Evolutionary conservation across 2,113 vertebrate genomes (phyloP), one percentile per base, ranked within the genome.

Genomic region (Riparia riparia): DNA sequence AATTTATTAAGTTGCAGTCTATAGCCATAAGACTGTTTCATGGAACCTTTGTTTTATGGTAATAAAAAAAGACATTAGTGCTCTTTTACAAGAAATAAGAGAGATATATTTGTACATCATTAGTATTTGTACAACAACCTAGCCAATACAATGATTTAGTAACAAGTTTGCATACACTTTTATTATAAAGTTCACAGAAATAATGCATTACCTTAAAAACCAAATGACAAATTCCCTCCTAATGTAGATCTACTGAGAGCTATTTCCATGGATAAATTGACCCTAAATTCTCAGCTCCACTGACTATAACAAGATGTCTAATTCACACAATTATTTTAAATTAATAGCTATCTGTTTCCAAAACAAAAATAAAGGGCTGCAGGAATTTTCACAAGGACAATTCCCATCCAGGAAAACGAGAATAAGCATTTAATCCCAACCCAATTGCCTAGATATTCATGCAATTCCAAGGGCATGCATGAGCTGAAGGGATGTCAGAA

Each of bases 101-200:
- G 64, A 72, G 45, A 80, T 69, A 45, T 54, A 95, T 37, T 37
- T 37, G 37, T 37, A 37, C 37, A 42, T 83, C 45, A 80, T 90
- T 90, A 88, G 54, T 39, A 70, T 92, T 77, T 94, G 28, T 72
- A 88, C 41, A 86, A 82, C 45, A 86, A 65, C 32, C 20, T 82
- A 93, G 71, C 41, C 74, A 82, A 45, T 49, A 0, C 6, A 54
- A 50, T 92, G 86, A 95, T 93, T 93, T 92, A 94, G 58, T 65
- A 92, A 83, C 68, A 72, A 50, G 81, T 93, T 86, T 80, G 17
- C 17, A 2, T 41, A 64, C 16, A 39, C 34, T 89, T 95, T 93
- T 93, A 86, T 96, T 86, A 93, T 68, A 56, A 83, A 90, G 50
- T 92, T 93, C 93, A 78, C 8, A 56, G 56, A 78, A 90, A 60